Percentiles rank a stretch among this genome's conserved stretches.
Evolutionary conservation across 2,797 vertebrate species (phyloP).

Genomic region (Xerus rutilus): DNA sequence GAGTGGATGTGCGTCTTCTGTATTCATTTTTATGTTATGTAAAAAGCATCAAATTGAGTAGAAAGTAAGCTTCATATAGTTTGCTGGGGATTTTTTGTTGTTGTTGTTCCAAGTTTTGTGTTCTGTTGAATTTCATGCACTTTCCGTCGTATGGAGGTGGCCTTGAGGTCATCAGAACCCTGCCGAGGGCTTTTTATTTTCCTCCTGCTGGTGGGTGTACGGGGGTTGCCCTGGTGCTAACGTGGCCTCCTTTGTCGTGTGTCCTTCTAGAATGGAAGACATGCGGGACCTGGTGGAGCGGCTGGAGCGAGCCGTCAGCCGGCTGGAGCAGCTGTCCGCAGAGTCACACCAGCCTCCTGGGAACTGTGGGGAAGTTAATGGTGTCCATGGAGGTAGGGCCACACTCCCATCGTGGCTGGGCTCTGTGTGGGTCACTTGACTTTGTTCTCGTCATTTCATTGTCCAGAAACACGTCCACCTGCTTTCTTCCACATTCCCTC

Average conservation of each 20-base stretch:
- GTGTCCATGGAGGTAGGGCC: constrained; percentile 91
- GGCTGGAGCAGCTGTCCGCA: constrained; percentile 92
- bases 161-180: not conserved
- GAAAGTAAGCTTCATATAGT: not conserved
- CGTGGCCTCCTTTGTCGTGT: not conserved
- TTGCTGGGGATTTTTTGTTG: too few species aligned
- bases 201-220: not conserved
- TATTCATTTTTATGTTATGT: not conserved
- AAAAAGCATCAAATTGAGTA: not conserved
- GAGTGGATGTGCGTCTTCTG: not conserved
- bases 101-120: not conserved
- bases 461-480: not conserved
- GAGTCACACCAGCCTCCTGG: constrained; percentile 85
- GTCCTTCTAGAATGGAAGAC: constrained; percentile 89
- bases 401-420: not conserved
- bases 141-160: not conserved
- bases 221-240: constrained; percentile 27
- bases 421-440: not conserved
- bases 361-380: constrained; percentile 91
- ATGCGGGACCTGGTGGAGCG: constrained; percentile 94
- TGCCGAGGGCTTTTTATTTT: not conserved
- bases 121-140: not conserved
- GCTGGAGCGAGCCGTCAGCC: constrained; percentile 94
- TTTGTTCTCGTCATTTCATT: not conserved
- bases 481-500: not conserved